phyloP scores from a whole-genome alignment of 2,888 invertebrate genomes.

The Dysmachus trigonus region DNA sequence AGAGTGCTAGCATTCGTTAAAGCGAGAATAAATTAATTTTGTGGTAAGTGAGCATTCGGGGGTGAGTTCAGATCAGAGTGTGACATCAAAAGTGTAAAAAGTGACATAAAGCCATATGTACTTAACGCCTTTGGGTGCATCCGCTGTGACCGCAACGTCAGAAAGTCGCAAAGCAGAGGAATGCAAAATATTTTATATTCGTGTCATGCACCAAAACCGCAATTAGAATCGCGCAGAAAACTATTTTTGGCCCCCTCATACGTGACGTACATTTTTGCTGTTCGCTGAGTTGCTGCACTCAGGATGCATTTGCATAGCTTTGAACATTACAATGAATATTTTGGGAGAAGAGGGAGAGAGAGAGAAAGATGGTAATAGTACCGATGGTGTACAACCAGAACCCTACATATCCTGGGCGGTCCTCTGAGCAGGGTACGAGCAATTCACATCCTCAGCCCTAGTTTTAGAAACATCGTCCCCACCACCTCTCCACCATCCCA shows the following conservation, averaged over 20 bases:
- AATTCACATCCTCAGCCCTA: not conserved
- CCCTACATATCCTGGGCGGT: not conserved
- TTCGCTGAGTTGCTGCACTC: conserved; percentile 9
- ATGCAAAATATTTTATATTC: not conserved
- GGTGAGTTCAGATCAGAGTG: not conserved
- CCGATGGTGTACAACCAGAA: not conserved
- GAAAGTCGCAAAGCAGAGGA: not conserved
- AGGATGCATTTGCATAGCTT: conserved; percentile 16
- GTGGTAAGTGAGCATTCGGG: not conserved
- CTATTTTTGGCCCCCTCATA: conserved; percentile 12
- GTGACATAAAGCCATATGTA: not conserved
- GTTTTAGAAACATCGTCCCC: no score
- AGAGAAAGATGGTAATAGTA: not conserved
- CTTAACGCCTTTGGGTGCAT: not conserved
- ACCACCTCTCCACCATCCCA: no score
- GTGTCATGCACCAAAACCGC: conserved; percentile 14
- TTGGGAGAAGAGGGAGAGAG: not conserved
- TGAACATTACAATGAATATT: conserved; percentile 18
- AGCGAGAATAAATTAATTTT: conserved; percentile 1
- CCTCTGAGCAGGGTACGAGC: not conserved
- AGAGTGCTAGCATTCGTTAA: not conserved
- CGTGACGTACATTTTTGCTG: conserved; percentile 32
- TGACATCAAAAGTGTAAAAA: not conserved
- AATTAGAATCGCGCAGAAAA: conserved; percentile 37
- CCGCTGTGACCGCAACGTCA: not conserved